Evolutionary conservation across 2,888 invertebrate genomes (phyloP), one percentile per base, ranked within the genome.

Genomic region (Dolichopus griseipennis): DNA sequence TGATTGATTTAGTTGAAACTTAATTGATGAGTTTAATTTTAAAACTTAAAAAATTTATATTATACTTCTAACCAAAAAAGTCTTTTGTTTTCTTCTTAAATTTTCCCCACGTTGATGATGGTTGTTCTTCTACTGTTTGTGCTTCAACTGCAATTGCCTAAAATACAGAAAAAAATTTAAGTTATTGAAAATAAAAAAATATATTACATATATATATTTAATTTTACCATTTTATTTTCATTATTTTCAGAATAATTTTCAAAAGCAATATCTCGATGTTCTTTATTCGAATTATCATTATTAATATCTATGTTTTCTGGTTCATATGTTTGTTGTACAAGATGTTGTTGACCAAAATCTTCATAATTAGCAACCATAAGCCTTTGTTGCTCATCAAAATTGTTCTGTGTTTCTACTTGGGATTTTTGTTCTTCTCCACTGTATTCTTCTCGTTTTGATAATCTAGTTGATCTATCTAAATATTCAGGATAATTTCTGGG

Each of bases 81-180:
- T 67, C 66, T 61, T 67, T 68, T 18, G 76, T 71, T 67, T 76
- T 77, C 64, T 75, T 72, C 65, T 76, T 78, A 4, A 77, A 2
- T 65, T 75, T 78, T 1, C 71, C 68, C 74, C 76, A 76, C 33
- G 78, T 69, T 5, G 76, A 72, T 34, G 74, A 70, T n/a, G 75
- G 71, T 43, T 73, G 70, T 3, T 75, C 69, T 64, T 75, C 73
- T 2, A 67, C 69, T 22, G 76, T 72, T 70, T 74, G 71, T 21
- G 74, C 75, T 52, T 75, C 75, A 27, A 74, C 67, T 66, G 18
- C 52, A 52, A 18, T 18, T 52, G 74, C 71, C 75, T 75, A 61
- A 20, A 67, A 66, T 18, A 18, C 52, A 10, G 66, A n/a, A 22
- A 27, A 66, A 62, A 34, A 63, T 34, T n/a, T 27, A 41, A 43